phyloP scores from a whole-genome alignment of 2,888 invertebrate species.

The Caenorhabditis sp. region DNA sequence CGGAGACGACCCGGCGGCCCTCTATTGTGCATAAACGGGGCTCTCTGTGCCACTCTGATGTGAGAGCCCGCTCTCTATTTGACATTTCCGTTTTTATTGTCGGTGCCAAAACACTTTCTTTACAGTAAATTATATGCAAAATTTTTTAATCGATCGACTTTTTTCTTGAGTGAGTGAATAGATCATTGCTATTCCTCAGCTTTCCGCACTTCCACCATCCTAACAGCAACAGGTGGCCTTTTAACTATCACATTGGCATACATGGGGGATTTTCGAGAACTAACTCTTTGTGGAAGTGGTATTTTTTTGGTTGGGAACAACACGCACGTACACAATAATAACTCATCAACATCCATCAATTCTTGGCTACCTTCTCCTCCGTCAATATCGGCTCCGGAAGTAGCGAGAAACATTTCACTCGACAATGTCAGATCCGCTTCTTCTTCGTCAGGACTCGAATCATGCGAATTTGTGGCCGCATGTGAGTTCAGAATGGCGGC shows the following conservation, averaged over 20 bases:
- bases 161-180: too few relatives aligned
- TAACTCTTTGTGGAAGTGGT: neutral
- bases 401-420: constrained; percentile 27
- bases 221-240: neutral
- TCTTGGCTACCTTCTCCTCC: constrained; percentile 35
- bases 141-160: too few relatives aligned
- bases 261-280: neutral
- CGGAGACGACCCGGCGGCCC: too few relatives aligned
- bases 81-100: too few relatives aligned
- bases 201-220: too few relatives aligned
- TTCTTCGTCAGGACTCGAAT: constrained; percentile 45
- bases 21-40: too few relatives aligned
- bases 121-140: too few relatives aligned
- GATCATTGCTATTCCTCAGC: neutral
- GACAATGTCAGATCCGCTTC: constrained; percentile 27
- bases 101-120: too few relatives aligned
- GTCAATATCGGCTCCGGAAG: constrained; percentile 1
- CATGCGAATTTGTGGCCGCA: constrained; percentile 24
- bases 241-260: constrained; percentile 24
- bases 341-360: constrained; percentile 29
- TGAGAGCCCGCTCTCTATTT: too few relatives aligned
- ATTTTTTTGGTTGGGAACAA: too few relatives aligned
- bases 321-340: constrained; percentile 22
- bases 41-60: too few relatives aligned
- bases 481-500: constrained; percentile 11